phyloP scores from a whole-genome alignment of 2,797 vertebrate species.

The Gymnoscopelus braueri region DNA sequence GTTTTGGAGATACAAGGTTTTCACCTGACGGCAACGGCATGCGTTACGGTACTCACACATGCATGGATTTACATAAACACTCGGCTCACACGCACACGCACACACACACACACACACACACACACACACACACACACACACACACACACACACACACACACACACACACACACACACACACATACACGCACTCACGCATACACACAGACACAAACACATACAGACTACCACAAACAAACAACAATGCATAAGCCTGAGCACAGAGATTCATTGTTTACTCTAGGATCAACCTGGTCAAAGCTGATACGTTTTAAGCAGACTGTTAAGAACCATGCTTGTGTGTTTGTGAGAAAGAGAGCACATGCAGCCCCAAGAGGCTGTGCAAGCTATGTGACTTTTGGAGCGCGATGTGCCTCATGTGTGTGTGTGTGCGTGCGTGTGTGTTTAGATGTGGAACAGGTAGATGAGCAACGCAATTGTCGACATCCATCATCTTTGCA shows the following conservation, averaged over 20 bases:
- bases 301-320: slow-evolving; percentile 40
- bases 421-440: slow-evolving; percentile 13
- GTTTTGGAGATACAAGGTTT: too few relatives aligned
- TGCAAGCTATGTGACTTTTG: too few relatives aligned
- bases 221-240: neutral
- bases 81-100: neutral
- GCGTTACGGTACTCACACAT: neutral
- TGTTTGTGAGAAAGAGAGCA: neutral
- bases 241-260: slow-evolving; percentile 32
- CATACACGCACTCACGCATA: slow-evolving; percentile 5
- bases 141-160: slow-evolving; percentile 49
- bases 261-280: slow-evolving; percentile 58
- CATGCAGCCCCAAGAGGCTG: too few relatives aligned
- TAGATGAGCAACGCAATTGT: slow-evolving; percentile 69
- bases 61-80: neutral
- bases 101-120: slow-evolving; percentile 31
- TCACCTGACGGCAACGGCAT: neutral
- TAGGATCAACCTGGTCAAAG: slow-evolving; percentile 60
- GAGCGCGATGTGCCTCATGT: slow-evolving; percentile 2
- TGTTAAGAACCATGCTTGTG: slow-evolving; percentile 21
- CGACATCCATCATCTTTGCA: slow-evolving; percentile 74
- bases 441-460: slow-evolving; percentile 41
- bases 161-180: neutral
- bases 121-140: slow-evolving; percentile 30
- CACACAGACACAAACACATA: slow-evolving; percentile 55